Conservation (phyloP, 1,140 invertebrate species). For the Drosophila tropicalis region DNA sequence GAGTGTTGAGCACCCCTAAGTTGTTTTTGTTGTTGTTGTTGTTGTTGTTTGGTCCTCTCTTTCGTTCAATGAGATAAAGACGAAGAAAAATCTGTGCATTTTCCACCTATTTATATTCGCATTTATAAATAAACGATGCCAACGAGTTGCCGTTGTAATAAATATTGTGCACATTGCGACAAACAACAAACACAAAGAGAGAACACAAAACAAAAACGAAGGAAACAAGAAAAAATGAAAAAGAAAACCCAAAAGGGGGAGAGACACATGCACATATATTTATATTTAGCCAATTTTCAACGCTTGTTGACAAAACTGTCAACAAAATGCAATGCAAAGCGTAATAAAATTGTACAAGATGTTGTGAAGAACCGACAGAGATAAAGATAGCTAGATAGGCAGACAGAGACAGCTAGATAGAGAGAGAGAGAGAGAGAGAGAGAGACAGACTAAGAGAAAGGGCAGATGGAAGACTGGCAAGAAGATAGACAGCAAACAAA, state of each 20-base stretch:
- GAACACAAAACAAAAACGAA: not conserved
- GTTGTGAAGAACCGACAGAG: constrained; percentile 32
- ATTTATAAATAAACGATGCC: constrained; percentile 78
- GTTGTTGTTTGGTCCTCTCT: constrained; percentile 16
- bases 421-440: not conserved
- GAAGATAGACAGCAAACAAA: constrained; percentile 47
- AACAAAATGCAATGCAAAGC: constrained; percentile 81
- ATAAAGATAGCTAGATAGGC: not conserved
- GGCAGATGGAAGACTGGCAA: constrained; percentile 20
- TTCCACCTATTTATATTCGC: constrained; percentile 77
- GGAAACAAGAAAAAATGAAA: not conserved
- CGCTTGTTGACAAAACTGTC: constrained; percentile 83
- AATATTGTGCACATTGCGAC: constrained; percentile 66
- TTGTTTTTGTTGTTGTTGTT: constrained; percentile 35
- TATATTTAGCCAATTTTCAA: constrained; percentile 83
- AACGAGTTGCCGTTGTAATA: constrained; percentile 79
- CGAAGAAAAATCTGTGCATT: constrained; percentile 73
- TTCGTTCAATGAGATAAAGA: constrained; percentile 29
- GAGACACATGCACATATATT: constrained; percentile 68
- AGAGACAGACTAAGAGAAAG: not conserved
- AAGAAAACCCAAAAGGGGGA: constrained; percentile 5
- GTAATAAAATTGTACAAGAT: constrained; percentile 80
- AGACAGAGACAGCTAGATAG: not conserved
- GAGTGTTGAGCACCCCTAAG: constrained; percentile 55
- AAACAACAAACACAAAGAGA: constrained; percentile 51